Evolutionary conservation across 2,797 vertebrate species (phyloP), one percentile per base, ranked within the genome.

Genomic region (Darevskia nairensis): DNA sequence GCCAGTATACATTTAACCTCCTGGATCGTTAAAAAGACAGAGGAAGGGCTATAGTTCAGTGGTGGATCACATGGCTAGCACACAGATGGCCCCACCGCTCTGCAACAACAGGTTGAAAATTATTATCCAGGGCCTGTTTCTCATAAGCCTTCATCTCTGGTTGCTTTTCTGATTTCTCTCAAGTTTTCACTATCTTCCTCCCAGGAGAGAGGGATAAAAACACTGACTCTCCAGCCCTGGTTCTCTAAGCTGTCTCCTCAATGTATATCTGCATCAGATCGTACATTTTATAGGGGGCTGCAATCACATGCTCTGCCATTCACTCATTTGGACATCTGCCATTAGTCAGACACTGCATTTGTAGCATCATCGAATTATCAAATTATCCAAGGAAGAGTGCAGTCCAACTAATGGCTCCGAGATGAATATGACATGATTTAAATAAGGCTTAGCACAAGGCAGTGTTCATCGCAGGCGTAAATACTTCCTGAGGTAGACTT

Each of bases 31-130:
- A 61, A 80, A 46, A 35, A 25, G 39, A 74, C 29, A 74, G 82
- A 85, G n/a, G 39, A 84, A 72, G 76, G 75, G 66, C 19, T 50
- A 84, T 41, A 84, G 87, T 80, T 84, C 75, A 84, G 0, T 84
- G 29, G 50, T 71, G 44, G 23, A 79, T 59, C 64, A 77, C 46
- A 78, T 64, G 11, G 7, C 27, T 84, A 84, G 11, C 55, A 61
- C 17, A n/a, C 6, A 50, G 81, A 55, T 11, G 17, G 10, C 50
- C 46, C 82, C 69, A 50, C n/a, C 25, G 35, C 50, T 61, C 11
- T 32, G 19, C 29, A 77, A 46, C 41, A 15, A 46, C 44, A 46
- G 27, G 75, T n/a, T 66, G 29, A 50, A 61, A 61, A 72, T 61
- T 81, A 64, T 32, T 19, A 64, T 23, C 32, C 32, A 44, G 29